Percentiles rank a stretch among this genome's conserved stretches.
Conservation (phyloP, 2,888 invertebrate genomes). For the Drosophila austrosaltans region DNA sequence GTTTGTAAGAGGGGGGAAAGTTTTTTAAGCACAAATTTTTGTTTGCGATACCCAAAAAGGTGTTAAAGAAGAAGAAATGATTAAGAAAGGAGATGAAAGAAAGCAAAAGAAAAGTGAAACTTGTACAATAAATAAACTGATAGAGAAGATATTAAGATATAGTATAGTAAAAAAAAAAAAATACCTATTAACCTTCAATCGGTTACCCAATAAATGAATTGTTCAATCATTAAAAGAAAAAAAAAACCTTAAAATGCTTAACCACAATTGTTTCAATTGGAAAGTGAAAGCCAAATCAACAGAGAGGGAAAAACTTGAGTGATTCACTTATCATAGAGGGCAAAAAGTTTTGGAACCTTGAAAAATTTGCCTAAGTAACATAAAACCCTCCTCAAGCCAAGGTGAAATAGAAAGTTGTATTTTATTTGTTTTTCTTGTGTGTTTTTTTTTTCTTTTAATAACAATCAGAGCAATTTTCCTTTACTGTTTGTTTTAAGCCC, state of each 20-base stretch:
- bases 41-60: slow-evolving; percentile 36
- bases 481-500: slow-evolving; percentile 7
- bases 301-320: slow-evolving; percentile 23
- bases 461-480: slow-evolving; percentile 11
- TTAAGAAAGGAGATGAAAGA: neutral
- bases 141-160: slow-evolving; percentile 15
- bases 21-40: slow-evolving; percentile 49
- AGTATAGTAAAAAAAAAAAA: neutral
- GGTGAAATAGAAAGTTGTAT: slow-evolving; percentile 74
- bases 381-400: slow-evolving; percentile 31
- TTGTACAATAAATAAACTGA: slow-evolving; percentile 21
- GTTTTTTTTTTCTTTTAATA: slow-evolving; percentile 6
- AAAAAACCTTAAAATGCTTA: slow-evolving; percentile 8
- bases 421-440: slow-evolving; percentile 20
- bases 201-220: slow-evolving; percentile 34
- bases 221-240: slow-evolving; percentile 43
- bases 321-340: slow-evolving; percentile 22
- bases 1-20: slow-evolving; percentile 64
- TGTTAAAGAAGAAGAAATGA: slow-evolving; percentile 36
- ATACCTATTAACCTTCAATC: slow-evolving; percentile 18
- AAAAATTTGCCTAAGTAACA: slow-evolving; percentile 42
- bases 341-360: slow-evolving; percentile 57
- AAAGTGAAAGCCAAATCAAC: slow-evolving; percentile 71
- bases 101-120: slow-evolving; percentile 69
- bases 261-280: slow-evolving; percentile 65